Base-by-base conservation (phyloP, 2,888 invertebrate species). In the Chironomus riparius region DNA sequence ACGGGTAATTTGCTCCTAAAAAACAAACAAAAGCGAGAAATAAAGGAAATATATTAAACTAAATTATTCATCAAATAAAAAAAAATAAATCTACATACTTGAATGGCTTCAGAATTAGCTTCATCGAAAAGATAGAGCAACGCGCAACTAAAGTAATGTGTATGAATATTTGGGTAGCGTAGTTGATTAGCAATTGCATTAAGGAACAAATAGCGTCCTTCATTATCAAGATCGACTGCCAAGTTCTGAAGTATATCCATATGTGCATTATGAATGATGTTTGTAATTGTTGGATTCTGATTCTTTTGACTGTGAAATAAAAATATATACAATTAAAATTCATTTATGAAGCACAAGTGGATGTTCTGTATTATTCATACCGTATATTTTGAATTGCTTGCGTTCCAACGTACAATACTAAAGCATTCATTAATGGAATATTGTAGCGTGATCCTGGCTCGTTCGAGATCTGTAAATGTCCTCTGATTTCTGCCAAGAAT, bases 191-290 rank as follows among this genome's bases (percentile, higher is more conserved):
- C 98, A 79, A 99, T 96, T 2, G 98, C 97, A 83, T 99, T 99
- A 82, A 99, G 87, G 86, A 99, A 98, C 81, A 99, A 85, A 84
- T 99, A 99, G 69, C 87, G 84, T 83, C 98, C 99, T 86, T 99
- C 98, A 12, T 94, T 97, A 83, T 99, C 98, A 78, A 99, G 89
- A 85, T 98, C 97, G 0, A 98, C 98, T 0, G 97, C 97, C 79
- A 99, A 88, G 86, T 98, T 98, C 86, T 99, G 98, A 88, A 99
- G 99, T 79, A 99, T 98, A 84, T 99, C 99, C 98, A 99, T 99
- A 84, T 97, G 98, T 0, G 98, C 93, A 47, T 97, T 97, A 83
- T 98, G 98, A 1, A 97, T 95, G 78, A 99, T 98, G n/a, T 97
- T 98, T 68, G 95, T 91, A 91, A 97, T 97, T 82, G 93, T 97